Evolutionary conservation across 2,888 invertebrate genomes (phyloP).

Genomic region (Allolobophora icterica): DNA sequence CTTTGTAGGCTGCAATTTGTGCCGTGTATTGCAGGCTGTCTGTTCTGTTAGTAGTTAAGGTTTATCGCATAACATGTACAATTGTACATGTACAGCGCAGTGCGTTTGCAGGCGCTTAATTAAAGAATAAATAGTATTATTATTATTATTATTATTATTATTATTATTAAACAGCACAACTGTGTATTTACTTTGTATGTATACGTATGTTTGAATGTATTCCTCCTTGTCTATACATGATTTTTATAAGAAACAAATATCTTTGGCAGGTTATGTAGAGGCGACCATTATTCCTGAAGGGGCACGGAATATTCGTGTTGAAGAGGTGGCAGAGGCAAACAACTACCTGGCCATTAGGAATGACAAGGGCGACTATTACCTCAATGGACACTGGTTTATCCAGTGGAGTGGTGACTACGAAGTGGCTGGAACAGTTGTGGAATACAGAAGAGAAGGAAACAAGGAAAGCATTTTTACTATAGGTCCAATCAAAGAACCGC

Average conservation of each 20-base stretch:
- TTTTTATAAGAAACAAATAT: background rate
- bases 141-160: no score
- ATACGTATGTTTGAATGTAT: no score
- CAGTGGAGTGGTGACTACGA: slow-evolving; percentile 79
- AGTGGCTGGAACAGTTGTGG: slow-evolving; percentile 79
- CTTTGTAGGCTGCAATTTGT: no score
- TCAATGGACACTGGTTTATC: slow-evolving; percentile 79
- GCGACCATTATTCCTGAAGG: slow-evolving; percentile 76
- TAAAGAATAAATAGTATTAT: no score
- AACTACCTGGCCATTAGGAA: slow-evolving; percentile 82
- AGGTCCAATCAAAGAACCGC: slow-evolving; percentile 81
- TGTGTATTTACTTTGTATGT: no score
- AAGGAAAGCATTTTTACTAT: slow-evolving; percentile 81
- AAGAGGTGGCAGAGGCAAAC: slow-evolving; percentile 78
- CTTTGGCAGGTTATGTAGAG: slow-evolving; percentile 71
- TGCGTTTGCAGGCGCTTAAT: no score
- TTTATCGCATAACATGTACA: no score
- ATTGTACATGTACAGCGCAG: no score
- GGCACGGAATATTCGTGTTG: slow-evolving; percentile 79
- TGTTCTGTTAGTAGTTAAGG: no score
- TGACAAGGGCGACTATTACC: slow-evolving; percentile 75
- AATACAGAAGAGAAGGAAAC: slow-evolving; percentile 78
- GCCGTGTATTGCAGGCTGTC: no score
- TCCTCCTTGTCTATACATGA: background rate
- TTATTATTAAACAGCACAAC: no score